phyloP scores from a whole-genome alignment of 2,797 vertebrate genomes.

The Tragopan temminckii region DNA sequence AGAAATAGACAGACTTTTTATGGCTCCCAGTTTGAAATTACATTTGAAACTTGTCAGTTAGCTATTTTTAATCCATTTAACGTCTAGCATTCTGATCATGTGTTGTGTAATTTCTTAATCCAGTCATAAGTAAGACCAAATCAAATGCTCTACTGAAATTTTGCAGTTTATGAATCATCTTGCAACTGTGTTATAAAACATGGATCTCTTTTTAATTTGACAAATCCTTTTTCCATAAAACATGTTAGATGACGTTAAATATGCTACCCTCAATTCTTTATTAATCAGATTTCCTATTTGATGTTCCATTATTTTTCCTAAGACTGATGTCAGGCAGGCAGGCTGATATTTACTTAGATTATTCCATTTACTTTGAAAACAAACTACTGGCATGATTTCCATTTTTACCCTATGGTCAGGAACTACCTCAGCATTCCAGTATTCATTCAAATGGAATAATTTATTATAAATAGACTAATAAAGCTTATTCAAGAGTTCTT shows the following conservation, averaged over 20 bases:
- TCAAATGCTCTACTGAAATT: not conserved
- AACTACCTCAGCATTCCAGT: not conserved
- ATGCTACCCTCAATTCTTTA: not conserved
- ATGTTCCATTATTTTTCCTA: conserved; percentile 15
- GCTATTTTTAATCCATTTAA: not conserved
- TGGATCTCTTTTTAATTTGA: not conserved
- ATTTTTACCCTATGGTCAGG: not conserved
- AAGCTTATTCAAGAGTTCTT: not conserved
- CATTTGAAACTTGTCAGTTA: not conserved
- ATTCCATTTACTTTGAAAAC: not conserved
- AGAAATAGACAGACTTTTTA: not conserved
- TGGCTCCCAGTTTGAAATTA: not conserved
- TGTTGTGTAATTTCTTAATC: not conserved
- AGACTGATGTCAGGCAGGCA: not conserved
- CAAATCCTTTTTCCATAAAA: conserved; percentile 30
- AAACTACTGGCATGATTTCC: not conserved
- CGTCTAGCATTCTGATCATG: not conserved
- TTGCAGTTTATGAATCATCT: not conserved
- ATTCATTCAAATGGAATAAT: not conserved
- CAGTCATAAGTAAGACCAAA: not conserved
- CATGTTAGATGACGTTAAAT: conserved; percentile 12
- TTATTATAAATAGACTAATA: not conserved
- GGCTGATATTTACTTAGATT: conserved; percentile 1
- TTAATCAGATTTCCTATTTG: not conserved
- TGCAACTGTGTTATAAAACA: not conserved